Conservation (phyloP, 2,888 invertebrate genomes). For the Limnephilus rhombicus region DNA sequence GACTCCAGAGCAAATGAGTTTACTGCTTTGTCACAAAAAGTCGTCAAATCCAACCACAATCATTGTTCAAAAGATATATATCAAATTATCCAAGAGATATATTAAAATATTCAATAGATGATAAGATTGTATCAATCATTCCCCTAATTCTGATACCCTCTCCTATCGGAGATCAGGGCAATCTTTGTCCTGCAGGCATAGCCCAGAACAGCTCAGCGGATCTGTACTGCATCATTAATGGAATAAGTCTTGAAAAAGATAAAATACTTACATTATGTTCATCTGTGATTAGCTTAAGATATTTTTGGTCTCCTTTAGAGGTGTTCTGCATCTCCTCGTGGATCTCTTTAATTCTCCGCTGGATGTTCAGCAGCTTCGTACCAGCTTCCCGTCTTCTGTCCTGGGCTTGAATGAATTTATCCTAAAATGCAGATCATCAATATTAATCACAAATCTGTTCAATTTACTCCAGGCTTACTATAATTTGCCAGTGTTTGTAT, state of each 20-base stretch:
- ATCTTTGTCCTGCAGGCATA: not conserved
- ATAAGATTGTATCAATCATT: not conserved
- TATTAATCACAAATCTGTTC: not conserved
- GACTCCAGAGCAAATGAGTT: too few species aligned
- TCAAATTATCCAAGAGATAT: too few species aligned
- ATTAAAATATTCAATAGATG: too few species aligned
- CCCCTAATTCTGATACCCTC: too few species aligned
- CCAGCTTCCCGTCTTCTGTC: constrained; percentile 81
- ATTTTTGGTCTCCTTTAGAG: constrained; percentile 86
- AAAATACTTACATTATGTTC: constrained; percentile 77
- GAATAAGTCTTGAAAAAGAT: too few species aligned
- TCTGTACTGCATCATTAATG: not conserved
- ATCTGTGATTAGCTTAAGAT: constrained; percentile 84
- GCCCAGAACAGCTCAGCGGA: too few species aligned
- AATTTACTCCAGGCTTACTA: too few species aligned
- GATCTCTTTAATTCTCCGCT: constrained; percentile 82
- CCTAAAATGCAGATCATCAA: constrained; percentile 71
- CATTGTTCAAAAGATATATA: too few species aligned
- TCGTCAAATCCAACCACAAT: too few species aligned
- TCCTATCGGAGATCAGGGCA: not conserved
- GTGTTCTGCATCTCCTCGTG: constrained; percentile 87
- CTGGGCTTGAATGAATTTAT: constrained; percentile 82
- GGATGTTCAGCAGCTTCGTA: constrained; percentile 78
- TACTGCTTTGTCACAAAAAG: too few species aligned
- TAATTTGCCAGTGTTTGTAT: constrained; percentile 68